These are phyloP conservation scores for Perognathus longimembris DNA, from an alignment of 2,113 vertebrate genomes.

Conservation along the genomic window DNA sequence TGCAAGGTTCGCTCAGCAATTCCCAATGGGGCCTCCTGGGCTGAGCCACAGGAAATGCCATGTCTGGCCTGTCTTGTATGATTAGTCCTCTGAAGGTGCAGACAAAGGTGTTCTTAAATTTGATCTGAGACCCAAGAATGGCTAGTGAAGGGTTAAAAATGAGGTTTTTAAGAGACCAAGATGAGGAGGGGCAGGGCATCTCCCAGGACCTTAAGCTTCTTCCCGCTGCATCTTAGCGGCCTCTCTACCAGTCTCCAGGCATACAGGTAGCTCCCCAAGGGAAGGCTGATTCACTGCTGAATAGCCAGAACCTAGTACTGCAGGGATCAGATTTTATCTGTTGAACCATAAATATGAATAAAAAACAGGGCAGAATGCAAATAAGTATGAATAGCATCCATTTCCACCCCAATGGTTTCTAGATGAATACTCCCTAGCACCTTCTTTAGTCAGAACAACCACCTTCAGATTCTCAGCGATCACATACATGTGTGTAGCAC, in stretches of 20 bases:
- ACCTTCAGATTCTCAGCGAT: neutral
- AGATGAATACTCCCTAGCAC: neutral
- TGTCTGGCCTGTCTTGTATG: fast-evolving
- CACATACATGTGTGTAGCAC: neutral
- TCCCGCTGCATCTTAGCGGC: no score
- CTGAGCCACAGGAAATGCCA: no score
- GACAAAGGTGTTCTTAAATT: neutral
- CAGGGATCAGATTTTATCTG: neutral
- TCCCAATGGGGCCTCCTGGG: fast-evolving
- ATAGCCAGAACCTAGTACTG: neutral
- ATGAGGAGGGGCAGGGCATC: no score
- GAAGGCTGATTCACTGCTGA: neutral
- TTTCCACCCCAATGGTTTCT: neutral
- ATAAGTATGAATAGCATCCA: neutral
- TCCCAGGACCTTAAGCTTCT: no score
- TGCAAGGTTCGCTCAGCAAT: fast-evolving
- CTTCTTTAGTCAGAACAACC: neutral
- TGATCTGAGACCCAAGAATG: neutral
- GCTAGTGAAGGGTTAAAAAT: neutral
- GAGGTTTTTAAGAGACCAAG: neutral
- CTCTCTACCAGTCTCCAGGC: no score
- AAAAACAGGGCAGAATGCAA: neutral
- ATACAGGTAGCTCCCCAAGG: no score
- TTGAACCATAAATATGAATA: neutral
- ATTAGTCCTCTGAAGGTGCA: neutral